Conservation (phyloP, 2,113 vertebrate genomes). For the Seriola dumerili region DNA sequence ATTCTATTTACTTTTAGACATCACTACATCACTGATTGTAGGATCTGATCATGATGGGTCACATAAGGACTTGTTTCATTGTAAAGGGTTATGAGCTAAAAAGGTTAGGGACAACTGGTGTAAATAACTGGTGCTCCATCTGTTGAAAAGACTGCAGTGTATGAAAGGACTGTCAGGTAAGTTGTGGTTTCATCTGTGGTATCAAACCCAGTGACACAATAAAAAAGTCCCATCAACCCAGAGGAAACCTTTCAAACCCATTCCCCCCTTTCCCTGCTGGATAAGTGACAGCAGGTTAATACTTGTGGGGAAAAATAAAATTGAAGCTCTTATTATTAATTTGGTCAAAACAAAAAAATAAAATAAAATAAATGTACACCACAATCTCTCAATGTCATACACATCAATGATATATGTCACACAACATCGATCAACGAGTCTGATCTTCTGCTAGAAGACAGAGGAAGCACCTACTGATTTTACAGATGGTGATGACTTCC, state of each 20-base stretch:
- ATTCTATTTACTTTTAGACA: no score
- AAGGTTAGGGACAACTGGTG: background rate
- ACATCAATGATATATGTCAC: background rate
- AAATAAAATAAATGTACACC: background rate
- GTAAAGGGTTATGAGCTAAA: background rate
- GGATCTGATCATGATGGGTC: no score
- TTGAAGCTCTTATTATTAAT: conserved; percentile 2
- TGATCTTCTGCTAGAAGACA: background rate
- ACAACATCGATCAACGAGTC: background rate
- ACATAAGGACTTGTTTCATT: background rate
- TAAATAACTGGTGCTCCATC: background rate
- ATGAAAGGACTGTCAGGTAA: background rate
- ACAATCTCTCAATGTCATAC: background rate
- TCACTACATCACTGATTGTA: no score
- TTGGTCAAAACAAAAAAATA: background rate
- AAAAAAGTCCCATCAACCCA: background rate
- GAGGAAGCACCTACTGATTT: conserved; percentile 90
- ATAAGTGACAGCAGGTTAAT: background rate
- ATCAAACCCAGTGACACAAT: no score
- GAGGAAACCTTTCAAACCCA: background rate
- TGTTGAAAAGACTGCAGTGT: background rate
- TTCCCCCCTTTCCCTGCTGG: background rate
- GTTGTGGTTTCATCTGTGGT: background rate
- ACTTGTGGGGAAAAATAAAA: background rate
- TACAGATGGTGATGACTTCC: conserved; percentile 95